Base-by-base conservation (phyloP, 2,888 invertebrate genomes). In the Neria commutata region DNA sequence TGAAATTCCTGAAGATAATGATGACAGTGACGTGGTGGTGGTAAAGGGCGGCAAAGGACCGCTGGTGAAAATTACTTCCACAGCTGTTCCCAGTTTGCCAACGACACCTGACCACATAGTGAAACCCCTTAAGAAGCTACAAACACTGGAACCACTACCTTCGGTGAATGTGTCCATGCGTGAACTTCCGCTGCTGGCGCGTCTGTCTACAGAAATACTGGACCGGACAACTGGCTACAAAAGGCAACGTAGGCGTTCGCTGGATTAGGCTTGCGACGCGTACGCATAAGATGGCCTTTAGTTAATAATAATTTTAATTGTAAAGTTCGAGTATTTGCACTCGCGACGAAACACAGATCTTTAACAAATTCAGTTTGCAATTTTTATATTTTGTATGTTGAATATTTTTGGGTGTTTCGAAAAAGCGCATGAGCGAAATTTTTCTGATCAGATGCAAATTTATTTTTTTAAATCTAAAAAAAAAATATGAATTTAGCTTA, bases 91-190 rank as follows among this genome's bases (percentile, higher is more conserved):
- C 47, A 82, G 82, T 66, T 68, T 81, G 65, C 81, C 82, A 54
- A 71, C 68, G 5, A 80, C 82, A 51, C 82, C 82, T 3, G 75
- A 77, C 2, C 79, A 80, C 62, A 14, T 4, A 11, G 61, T 64
- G 17, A 67, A 64, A 42, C 69, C 75, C 24, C 71, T 82, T 10
- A 82, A 81, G 62, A 80, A 77, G 61, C 66, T 82, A 52, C 72
- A 77, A 40, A 79, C 77, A 59, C 66, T 78, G 19, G 81, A 78
- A 25, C 82, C 82, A 16, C 69, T 81, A 68, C 81, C 82, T 29
- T 73, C 77, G 53, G 76, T 77, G 2, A 82, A 81, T 69, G 81
- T 81, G 37, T 82, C 82, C 46, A 81, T 82, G 81, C 77, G 80
- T 33, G 81, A 81, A 65, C 60, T 82, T 54, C 82, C 82, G 17